Conservation (phyloP, 2,888 invertebrate species). For the Arge pagana region DNA sequence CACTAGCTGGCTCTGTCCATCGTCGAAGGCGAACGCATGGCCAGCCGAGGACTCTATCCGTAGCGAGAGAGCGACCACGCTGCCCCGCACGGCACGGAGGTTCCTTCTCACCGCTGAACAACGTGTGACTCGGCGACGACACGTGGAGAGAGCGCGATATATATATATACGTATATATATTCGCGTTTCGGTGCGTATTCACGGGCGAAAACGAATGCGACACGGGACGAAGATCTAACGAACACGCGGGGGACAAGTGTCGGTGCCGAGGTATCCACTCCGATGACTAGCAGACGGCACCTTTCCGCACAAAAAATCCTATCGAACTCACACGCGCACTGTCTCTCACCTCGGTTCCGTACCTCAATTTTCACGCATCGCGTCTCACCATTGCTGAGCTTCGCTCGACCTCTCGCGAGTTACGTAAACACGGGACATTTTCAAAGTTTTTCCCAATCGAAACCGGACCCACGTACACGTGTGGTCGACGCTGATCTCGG, state of each 20-base stretch:
- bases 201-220: too few relatives aligned
- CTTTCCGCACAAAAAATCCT: conserved; percentile 27
- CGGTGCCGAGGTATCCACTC: conserved; percentile 5
- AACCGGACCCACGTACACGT: conserved; percentile 44
- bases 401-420: conserved; percentile 40
- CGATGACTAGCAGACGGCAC: conserved; percentile 31
- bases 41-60: conserved; percentile 14
- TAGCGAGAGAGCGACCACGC: conserved; percentile 30
- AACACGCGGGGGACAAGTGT: conserved; percentile 4
- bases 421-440: conserved; percentile 53
- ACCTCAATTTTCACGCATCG: conserved; percentile 24
- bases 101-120: too few relatives aligned
- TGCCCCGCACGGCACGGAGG: too few relatives aligned
- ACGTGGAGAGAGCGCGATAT: too few relatives aligned
- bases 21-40: conserved; percentile 38
- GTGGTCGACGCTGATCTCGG: conserved; percentile 47
- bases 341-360: conserved; percentile 24
- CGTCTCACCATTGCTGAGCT: conserved; percentile 27
- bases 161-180: too few relatives aligned
- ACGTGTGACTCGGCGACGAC: too few relatives aligned
- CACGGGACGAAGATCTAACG: too few relatives aligned
- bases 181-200: too few relatives aligned
- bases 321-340: conserved; percentile 16
- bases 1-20: conserved; percentile 27
- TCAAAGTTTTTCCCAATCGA: conserved; percentile 37